Conservation (phyloP, 64 coral and sea anemone genomes). For the Dendrophyllia cribrosa region DNA sequence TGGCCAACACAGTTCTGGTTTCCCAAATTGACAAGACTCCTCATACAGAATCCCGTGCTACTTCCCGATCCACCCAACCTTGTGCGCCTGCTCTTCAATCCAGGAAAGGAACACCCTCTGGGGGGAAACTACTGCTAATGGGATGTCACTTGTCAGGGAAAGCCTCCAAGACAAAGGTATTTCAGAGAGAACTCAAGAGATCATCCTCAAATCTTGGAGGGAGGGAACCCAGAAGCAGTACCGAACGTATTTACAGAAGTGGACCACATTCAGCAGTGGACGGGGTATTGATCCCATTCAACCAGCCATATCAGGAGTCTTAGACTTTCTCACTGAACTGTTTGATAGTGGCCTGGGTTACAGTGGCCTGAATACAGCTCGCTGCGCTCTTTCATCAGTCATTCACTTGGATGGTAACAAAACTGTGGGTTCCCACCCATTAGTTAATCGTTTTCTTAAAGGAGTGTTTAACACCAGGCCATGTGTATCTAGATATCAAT, state of each 20-base stretch:
- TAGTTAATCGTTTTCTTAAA: conserved; percentile 53
- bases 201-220: conserved; percentile 30
- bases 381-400: conserved; percentile 17
- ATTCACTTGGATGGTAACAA: conserved; percentile 34
- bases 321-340: conserved; percentile 24
- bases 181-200: background rate
- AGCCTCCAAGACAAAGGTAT: background rate
- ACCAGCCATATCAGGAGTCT: background rate
- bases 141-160: background rate
- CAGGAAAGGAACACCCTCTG: no score
- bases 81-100: no score
- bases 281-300: conserved; percentile 23
- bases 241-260: conserved; percentile 21
- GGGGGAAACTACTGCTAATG: background rate
- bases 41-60: no score
- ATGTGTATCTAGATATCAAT: conserved; percentile 43
- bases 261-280: conserved; percentile 13
- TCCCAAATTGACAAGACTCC: no score
- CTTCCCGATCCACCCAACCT: no score
- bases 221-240: conserved; percentile 53
- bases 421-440: no score
- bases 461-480: conserved; percentile 46
- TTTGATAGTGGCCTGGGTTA: background rate
- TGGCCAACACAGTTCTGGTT: no score
- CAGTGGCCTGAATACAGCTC: conserved; percentile 12